Evolutionary conservation across 2,888 invertebrate species (phyloP).

Genomic region (Phorcus lineatus): DNA sequence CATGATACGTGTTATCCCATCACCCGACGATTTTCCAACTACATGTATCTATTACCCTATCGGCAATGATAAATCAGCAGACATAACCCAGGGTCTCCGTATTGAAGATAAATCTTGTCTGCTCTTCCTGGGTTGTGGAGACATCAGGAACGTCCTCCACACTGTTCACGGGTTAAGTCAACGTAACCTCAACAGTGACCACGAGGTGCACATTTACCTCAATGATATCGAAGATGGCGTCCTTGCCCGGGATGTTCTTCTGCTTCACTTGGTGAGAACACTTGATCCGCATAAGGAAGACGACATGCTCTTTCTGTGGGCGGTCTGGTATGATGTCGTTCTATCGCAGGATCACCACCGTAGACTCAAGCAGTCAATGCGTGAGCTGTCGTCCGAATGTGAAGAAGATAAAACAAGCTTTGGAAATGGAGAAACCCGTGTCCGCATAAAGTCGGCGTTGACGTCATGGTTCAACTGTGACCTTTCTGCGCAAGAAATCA

Average conservation of each 20-base stretch:
- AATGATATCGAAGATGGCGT: slow-evolving; percentile 9
- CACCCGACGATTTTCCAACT: no score
- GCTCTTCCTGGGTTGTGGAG: slow-evolving; percentile 3
- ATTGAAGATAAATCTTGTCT: not conserved
- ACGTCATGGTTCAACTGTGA: no score
- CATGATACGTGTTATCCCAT: no score
- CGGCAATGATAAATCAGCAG: not conserved
- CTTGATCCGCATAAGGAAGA: not conserved
- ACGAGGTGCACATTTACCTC: not conserved
- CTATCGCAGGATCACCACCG: not conserved
- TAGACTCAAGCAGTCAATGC: not conserved
- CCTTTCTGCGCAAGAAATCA: no score
- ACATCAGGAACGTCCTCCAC: slow-evolving; percentile 14
- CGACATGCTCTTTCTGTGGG: not conserved
- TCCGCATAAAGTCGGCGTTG: no score
- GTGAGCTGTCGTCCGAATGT: not conserved
- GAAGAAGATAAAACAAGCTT: no score
- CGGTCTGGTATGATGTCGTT: slow-evolving; percentile 3
- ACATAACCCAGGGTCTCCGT: not conserved
- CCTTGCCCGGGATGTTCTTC: not conserved
- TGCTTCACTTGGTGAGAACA: not conserved
- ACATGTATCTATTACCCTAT: not conserved
- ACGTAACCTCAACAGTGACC: not conserved
- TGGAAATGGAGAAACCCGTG: not conserved
- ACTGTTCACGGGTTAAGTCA: not conserved